A percentile compares a stretch with the other conserved stretches of the same genome.
Evolutionary conservation across 2,113 vertebrate genomes (phyloP).

Genomic region (Anthoscopus minutus): DNA sequence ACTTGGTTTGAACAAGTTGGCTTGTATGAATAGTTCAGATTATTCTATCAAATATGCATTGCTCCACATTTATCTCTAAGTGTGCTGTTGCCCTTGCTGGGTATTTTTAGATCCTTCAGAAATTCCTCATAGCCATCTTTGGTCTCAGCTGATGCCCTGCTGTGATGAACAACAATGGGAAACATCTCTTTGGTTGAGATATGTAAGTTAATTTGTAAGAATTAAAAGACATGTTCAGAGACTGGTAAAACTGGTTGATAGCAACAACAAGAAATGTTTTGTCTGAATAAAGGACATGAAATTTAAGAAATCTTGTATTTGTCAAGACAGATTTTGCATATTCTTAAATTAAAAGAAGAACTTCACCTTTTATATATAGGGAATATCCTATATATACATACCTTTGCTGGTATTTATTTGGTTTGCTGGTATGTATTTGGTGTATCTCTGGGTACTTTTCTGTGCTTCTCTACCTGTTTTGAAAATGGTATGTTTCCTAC

Average conservation of each 20-base stretch:
- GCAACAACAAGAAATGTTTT: neutral
- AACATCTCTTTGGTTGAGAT: neutral
- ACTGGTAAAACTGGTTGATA: neutral
- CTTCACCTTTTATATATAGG: neutral
- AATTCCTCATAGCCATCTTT: conserved; percentile 42
- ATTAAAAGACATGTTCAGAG: neutral
- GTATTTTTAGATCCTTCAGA: conserved; percentile 55
- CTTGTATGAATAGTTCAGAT: conserved; percentile 45
- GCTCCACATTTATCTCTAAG: conserved; percentile 44
- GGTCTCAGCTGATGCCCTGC: neutral
- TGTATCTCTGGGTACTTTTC: neutral
- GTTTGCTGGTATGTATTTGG: neutral
- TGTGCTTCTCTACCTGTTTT: neutral
- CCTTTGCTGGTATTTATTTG: neutral
- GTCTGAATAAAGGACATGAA: neutral
- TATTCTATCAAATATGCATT: conserved; percentile 44
- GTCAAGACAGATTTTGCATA: neutral
- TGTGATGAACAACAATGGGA: neutral
- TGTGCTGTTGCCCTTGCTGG: conserved; percentile 31
- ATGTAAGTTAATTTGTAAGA: neutral
- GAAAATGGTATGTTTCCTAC: neutral
- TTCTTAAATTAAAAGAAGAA: neutral
- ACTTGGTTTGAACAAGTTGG: conserved; percentile 26
- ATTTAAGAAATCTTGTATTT: neutral
- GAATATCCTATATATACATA: neutral